phyloP scores from a whole-genome alignment of 2,113 vertebrate species.

The Apodemus speciosus region DNA sequence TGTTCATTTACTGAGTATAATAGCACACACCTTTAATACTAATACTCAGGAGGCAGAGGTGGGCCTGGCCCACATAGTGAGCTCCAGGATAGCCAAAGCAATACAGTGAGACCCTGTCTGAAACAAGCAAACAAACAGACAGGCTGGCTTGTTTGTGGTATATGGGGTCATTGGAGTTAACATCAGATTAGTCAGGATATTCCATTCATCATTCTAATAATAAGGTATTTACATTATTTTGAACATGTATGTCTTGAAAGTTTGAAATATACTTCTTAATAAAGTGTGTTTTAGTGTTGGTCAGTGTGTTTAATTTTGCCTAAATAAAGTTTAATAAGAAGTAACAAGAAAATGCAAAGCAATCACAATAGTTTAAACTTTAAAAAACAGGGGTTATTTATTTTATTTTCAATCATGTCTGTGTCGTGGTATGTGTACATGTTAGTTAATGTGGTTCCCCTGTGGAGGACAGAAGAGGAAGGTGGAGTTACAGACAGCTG shows the following conservation, averaged over 20 bases:
- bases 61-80: neutral
- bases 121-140: neutral
- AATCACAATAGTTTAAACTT: neutral
- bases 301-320: conserved; percentile 22
- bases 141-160: neutral
- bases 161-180: neutral
- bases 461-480: neutral
- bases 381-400: too few relatives aligned
- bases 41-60: neutral
- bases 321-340: conserved; percentile 34
- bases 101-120: neutral
- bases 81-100: neutral
- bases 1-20: neutral
- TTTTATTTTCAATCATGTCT: neutral
- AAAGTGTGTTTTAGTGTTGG: conserved; percentile 44
- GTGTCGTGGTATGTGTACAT: neutral
- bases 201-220: conserved; percentile 22
- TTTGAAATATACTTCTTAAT: conserved; percentile 8
- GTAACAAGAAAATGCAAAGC: conserved; percentile 16
- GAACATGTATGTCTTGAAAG: conserved; percentile 16
- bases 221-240: neutral
- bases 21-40: neutral
- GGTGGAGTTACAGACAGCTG: neutral
- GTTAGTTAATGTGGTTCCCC: neutral
- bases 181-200: neutral